Evolutionary conservation across 2,113 vertebrate species (phyloP), one percentile per base, ranked within the genome.

Genomic region (Nannospalax galili): DNA sequence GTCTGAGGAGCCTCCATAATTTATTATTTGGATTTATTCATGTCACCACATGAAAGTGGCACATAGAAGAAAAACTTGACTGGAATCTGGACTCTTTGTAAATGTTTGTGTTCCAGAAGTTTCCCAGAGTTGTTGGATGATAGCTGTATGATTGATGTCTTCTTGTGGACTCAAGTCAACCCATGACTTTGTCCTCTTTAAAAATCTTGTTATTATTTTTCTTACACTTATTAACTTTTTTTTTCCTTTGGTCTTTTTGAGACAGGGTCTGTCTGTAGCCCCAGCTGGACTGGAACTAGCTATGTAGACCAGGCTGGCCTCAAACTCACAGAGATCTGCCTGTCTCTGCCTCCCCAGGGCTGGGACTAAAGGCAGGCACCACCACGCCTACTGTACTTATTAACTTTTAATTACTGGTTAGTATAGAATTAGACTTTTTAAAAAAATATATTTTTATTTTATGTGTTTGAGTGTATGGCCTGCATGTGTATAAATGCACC

Each of bases 71-170:
- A 70, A 10, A 80, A 14, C 37, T 56, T 87, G n/a, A 48, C 28
- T 65, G 37, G 81, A 79, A 64, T 92, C 78, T 40, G 26, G 32
- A 58, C 15, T 77, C 80, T 94, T 64, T 88, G 93, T 78, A 32
- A 91, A 79, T 56, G 17, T 75, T n/a, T 88, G 65, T 79, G 48
- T 96, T 96, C 72, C 73, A 96, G 93, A 95, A 91, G 52, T 5
- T 94, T 95, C 69, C n/a, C 52, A 87, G 81, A 82, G 35, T 35
- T 69, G 45, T 3, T 88, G 48, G 28, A 56, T 74, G 37, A 74
- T 37, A 58, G 37, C 14, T 93, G 10, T 82, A 12, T 84, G 74
- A 85, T 67, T 77, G 78, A 52, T 45, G 28, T 84, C 24, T 69
- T n/a, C 62, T 80, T 90, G 20, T 85, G 56, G 62, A 17, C 48